Evolutionary conservation across 2,888 invertebrate genomes (phyloP).

Genomic region (Epistrophella euchroma): DNA sequence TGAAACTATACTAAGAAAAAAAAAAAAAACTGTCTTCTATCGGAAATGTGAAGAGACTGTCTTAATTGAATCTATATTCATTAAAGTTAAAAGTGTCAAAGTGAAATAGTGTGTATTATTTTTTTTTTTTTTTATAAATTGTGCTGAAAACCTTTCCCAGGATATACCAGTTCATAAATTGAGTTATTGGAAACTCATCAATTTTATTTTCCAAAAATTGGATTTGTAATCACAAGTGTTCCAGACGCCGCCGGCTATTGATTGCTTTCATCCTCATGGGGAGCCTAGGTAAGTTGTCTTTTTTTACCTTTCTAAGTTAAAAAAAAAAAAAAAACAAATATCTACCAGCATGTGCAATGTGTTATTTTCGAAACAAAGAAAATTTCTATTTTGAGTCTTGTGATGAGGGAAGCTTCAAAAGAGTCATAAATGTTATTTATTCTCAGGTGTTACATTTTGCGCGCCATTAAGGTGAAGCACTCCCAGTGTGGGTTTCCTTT

Average conservation of each 20-base stretch:
- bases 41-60: constrained; percentile 70
- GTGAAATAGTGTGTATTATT: constrained; percentile 40
- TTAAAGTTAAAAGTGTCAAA: constrained; percentile 45
- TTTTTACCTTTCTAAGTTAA: constrained; percentile 5
- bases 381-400: constrained; percentile 46
- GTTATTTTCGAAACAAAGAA: constrained; percentile 23
- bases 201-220: constrained; percentile 30
- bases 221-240: constrained; percentile 43
- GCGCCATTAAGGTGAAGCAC: constrained; percentile 13
- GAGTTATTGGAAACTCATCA: constrained; percentile 26
- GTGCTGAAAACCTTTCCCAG: constrained; percentile 13
- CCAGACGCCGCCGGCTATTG: constrained; percentile 39
- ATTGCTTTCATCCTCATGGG: constrained; percentile 57
- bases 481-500: neutral
- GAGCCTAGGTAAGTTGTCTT: constrained; percentile 60
- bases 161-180: neutral
- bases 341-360: constrained; percentile 2
- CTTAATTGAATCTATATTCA: constrained; percentile 32
- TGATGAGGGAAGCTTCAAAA: constrained; percentile 26
- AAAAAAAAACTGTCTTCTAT: constrained; percentile 12
- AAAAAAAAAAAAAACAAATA: neutral
- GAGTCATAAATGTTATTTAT: constrained; percentile 42
- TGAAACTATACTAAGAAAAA: neutral
- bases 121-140: neutral
- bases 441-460: constrained; percentile 26